A percentile compares a stretch with the other conserved stretches of the same genome.
Evolutionary conservation across 2,797 vertebrate genomes (phyloP).

Genomic region (Platalea minor): DNA sequence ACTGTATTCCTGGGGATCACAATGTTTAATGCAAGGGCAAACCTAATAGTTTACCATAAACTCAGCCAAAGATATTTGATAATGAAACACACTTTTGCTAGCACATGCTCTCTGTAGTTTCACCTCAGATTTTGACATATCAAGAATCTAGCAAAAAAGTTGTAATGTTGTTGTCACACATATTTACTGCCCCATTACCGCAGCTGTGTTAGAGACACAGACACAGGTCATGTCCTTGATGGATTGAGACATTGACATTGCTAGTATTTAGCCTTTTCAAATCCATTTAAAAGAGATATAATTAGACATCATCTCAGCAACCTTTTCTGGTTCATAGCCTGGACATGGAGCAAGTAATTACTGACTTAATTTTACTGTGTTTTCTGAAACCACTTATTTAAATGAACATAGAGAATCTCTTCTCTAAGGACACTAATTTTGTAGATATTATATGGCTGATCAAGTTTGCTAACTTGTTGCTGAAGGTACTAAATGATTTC

Average conservation of each 20-base stretch:
- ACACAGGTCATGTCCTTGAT: not conserved
- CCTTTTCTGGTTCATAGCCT: conserved; percentile 16
- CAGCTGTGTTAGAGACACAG: not conserved
- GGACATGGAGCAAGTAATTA: not conserved
- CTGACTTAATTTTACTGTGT: not conserved
- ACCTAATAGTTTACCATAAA: not conserved
- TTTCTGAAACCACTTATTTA: conserved; percentile 23
- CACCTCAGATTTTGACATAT: not conserved
- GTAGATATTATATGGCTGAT: not conserved
- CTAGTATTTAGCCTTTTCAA: not conserved
- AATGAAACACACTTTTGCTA: not conserved
- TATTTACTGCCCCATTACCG: not conserved
- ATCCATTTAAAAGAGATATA: not conserved
- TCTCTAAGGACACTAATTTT: not conserved
- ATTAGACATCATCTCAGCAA: not conserved
- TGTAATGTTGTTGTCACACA: not conserved
- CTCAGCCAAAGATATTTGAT: not conserved
- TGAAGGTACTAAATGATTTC: not conserved
- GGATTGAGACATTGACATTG: not conserved
- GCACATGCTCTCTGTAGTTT: not conserved
- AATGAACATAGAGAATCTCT: not conserved
- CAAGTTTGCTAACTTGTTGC: conserved; percentile 4
- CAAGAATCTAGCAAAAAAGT: not conserved
- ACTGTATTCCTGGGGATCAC: not conserved
- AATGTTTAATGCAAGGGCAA: not conserved